Percentiles rank a stretch among this genome's conserved stretches.
Evolutionary conservation across 2,113 vertebrate species (phyloP).

Genomic region (Pterocles burchelli): DNA sequence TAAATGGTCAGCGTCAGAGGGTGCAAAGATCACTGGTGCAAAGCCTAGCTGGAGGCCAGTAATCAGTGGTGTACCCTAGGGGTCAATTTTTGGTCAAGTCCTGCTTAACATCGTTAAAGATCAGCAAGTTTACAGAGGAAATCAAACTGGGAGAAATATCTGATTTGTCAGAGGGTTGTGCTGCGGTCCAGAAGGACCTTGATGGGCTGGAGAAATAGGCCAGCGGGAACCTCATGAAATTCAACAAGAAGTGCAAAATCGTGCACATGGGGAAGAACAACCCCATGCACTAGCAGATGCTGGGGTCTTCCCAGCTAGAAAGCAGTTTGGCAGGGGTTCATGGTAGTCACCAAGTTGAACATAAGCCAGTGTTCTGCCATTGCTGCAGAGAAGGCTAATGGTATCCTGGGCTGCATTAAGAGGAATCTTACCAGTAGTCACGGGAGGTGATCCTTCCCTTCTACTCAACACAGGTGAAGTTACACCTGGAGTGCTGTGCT

Average conservation of each 20-base stretch:
- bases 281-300: not conserved
- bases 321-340: not conserved
- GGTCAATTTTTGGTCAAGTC: not conserved
- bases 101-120: not conserved
- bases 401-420: not conserved
- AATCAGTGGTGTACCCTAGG: not conserved
- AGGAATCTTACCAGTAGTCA: not conserved
- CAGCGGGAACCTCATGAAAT: not conserved
- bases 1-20: not conserved
- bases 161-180: not conserved
- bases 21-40: not conserved
- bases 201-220: no score
- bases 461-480: not conserved
- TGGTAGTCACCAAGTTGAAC: not conserved
- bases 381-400: not conserved
- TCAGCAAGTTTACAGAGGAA: not conserved
- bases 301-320: not conserved
- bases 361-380: not conserved
- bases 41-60: not conserved
- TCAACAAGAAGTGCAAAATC: not conserved
- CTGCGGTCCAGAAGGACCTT: not conserved
- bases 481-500: not conserved
- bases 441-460: not conserved
- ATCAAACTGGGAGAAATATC: not conserved
- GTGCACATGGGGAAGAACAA: not conserved